A percentile compares a stretch with the other conserved stretches of the same genome.
Evolutionary conservation across 2,888 invertebrate genomes (phyloP).

Genomic region (Drosophila rellima): DNA sequence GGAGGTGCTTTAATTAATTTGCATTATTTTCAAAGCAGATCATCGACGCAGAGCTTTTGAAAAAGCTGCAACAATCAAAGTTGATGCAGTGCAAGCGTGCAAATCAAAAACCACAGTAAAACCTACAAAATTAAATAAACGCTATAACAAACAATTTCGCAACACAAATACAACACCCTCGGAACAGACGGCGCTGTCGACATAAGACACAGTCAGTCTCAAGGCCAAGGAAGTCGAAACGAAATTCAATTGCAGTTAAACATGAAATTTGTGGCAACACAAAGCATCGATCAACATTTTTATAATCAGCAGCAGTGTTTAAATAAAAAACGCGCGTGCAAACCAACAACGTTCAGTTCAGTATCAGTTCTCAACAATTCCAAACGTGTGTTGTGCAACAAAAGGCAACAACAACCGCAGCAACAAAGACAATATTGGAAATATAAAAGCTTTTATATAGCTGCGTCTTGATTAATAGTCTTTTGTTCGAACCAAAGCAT

Average conservation of each 20-base stretch:
- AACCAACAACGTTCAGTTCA: conserved; percentile 62
- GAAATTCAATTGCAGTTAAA: conserved; percentile 82
- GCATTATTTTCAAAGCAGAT: conserved; percentile 70
- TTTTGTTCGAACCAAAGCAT: conserved; percentile 19
- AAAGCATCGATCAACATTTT: conserved; percentile 75
- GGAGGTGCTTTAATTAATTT: conserved; percentile 77
- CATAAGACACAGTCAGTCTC: conserved; percentile 52
- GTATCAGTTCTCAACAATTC: conserved; percentile 63
- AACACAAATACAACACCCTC: conserved; percentile 39
- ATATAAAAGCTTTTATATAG: conserved; percentile 85
- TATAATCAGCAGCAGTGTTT: conserved; percentile 65
- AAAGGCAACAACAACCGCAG: conserved; percentile 54
- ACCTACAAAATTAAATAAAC: conserved; percentile 6
- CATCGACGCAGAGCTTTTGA: conserved; percentile 60
- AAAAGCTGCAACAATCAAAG: conserved; percentile 62
- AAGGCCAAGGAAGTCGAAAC: conserved; percentile 65
- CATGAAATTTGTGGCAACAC: conserved; percentile 85
- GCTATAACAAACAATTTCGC: conserved; percentile 56
- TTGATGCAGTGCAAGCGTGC: conserved; percentile 43
- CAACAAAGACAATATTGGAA: conserved; percentile 81
- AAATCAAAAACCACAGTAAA: conserved; percentile 15
- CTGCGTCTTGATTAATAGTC: conserved; percentile 84
- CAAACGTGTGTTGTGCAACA: conserved; percentile 64
- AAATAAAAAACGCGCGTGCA: conserved; percentile 68
- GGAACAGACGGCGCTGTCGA: conserved; percentile 56